A percentile compares a stretch with the other conserved stretches of the same genome.
phyloP scores from a whole-genome alignment of 2,797 vertebrate genomes.

The Acipenser transmontanus region DNA sequence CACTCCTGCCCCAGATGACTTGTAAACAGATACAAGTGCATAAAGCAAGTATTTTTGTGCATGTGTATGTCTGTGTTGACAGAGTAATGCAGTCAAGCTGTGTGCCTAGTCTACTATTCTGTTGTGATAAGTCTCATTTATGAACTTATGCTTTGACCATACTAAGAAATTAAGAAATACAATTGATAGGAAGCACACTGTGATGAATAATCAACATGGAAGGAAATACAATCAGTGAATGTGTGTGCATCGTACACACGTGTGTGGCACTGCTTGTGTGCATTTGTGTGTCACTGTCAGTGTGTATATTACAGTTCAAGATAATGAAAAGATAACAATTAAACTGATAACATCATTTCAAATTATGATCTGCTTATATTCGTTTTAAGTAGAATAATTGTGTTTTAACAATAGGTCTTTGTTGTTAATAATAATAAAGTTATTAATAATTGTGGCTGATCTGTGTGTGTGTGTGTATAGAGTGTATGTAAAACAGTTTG shows the following conservation, averaged over 20 bases:
- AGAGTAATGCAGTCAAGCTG: not conserved
- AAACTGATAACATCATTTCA: no score
- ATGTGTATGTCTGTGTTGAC: not conserved
- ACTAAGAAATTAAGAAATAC: no score
- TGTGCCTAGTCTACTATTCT: not conserved
- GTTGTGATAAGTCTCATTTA: no score
- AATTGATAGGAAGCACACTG: no score
- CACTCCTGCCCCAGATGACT: not conserved
- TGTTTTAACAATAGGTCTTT: no score
- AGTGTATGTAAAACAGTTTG: not conserved
- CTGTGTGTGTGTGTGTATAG: slow-evolving; percentile 4
- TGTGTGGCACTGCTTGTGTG: not conserved
- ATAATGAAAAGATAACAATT: no score
- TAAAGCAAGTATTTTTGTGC: not conserved
- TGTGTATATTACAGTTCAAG: not conserved
- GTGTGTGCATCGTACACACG: not conserved
- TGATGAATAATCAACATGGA: no score
- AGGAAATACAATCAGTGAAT: not conserved
- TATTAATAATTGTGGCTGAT: no score
- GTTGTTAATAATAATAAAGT: no score
- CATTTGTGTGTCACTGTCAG: not conserved
- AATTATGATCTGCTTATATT: no score
- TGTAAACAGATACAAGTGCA: not conserved
- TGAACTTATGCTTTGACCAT: no score
- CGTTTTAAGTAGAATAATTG: no score